Percentiles rank a stretch among this genome's conserved stretches.
Evolutionary conservation across 2,797 vertebrate genomes (phyloP).

Genomic region (Ataeniobius toweri): DNA sequence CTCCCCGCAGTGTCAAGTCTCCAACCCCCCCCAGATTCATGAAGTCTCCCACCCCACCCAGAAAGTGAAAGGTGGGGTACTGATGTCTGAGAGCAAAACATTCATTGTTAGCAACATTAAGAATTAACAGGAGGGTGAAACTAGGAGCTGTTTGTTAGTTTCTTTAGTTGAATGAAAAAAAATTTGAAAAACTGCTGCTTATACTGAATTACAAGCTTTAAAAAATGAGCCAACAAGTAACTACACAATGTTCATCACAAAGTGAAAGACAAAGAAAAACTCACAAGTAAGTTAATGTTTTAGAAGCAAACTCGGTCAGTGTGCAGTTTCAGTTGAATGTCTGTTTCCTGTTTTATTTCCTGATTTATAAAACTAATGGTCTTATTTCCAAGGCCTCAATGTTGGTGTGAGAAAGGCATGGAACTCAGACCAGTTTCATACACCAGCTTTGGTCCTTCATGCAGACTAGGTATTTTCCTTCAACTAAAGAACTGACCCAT

Average conservation of each 20-base stretch:
- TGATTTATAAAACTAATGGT: constrained; percentile 11
- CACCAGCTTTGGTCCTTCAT: background rate
- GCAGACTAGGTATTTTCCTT: background rate
- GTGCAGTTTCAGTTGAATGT: constrained; percentile 38
- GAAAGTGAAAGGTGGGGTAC: constrained; percentile 63
- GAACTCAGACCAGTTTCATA: background rate
- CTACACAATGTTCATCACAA: constrained; percentile 16
- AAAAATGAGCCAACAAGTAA: background rate
- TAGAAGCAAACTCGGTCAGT: constrained; percentile 63
- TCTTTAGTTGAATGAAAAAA: constrained; percentile 35
- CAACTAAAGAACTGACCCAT: background rate
- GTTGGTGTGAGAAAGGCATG: background rate
- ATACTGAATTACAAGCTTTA: background rate
- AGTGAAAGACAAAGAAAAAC: constrained; percentile 21
- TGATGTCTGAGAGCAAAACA: constrained; percentile 22
- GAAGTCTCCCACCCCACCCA: constrained; percentile 78
- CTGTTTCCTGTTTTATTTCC: constrained; percentile 11
- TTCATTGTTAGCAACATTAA: constrained; percentile 36
- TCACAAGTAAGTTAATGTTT: constrained; percentile 35
- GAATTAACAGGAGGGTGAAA: constrained; percentile 65
- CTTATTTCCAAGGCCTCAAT: background rate
- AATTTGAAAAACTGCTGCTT: constrained; percentile 7
- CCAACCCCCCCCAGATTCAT: constrained; percentile 54
- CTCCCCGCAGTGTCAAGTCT: constrained; percentile 45
- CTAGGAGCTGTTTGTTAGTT: constrained; percentile 37